Base-by-base conservation (phyloP, 2,888 invertebrate species). In the Epirrita christyi region DNA sequence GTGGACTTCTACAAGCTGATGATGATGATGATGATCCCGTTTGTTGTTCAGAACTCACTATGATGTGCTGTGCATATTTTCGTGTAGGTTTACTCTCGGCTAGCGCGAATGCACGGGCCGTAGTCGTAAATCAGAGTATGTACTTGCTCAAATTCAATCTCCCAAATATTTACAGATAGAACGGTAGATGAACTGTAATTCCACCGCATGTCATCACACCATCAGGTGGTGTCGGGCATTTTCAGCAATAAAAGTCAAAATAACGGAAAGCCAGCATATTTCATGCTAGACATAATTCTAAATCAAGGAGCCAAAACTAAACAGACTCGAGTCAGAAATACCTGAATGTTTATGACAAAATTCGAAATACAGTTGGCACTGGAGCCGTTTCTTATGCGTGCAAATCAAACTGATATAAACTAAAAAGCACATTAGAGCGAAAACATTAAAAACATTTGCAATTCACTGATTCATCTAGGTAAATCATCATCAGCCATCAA, bases 341-440 rank as follows among this genome's bases (percentile, higher is more conserved):
- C 44, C 49, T 45, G 48, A 40, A 48, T 55, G 40, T 59, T 59
- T 51, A 51, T 50, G 55, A 45, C 46, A 50, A 50, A 52, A 44
- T 49, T 11, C 14, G 6, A 43, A 49, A 37, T 43, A 44, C 37
- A 4, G 13, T 40, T 59, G 59, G 59, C 59, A 55, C 51, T 43
- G 40, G 45, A 59, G 11, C n/a, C 10, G 21, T 37, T 41, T 48
- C 52, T 41, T 34, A 53, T 42, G 48, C 15, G 40, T 49, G 49
- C 53, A 41, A 45, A 58, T 53, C 41, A 54, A 54, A 48, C 40
- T 44, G 9, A 53, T 57, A 40, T 49, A 44, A 58, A 57, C 40
- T 43, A 21, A 10, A 9, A 43, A 21, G 21, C 21, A 21, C 21
- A 21, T 2, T 21, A 21, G 21, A 21, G 21, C 21, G 21, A 21